These are phyloP conservation scores for Amniataba percoides DNA, from an alignment of 2,797 vertebrate genomes.

Conservation along the genomic window DNA sequence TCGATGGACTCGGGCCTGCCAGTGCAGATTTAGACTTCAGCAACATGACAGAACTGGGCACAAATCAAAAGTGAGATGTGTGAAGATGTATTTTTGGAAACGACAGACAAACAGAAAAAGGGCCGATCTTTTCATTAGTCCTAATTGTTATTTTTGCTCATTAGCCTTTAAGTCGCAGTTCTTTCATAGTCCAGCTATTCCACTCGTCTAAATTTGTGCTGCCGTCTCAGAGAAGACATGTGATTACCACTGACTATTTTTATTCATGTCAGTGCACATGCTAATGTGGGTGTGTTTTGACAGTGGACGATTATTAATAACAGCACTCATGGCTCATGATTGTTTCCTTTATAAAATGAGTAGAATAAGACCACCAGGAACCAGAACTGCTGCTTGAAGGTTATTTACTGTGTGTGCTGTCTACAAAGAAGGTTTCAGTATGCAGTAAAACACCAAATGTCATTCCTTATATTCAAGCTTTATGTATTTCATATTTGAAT, in stretches of 20 bases:
- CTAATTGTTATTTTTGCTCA: constrained; percentile 35
- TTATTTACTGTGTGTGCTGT: neutral
- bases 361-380: constrained; percentile 1
- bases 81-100: constrained; percentile 45
- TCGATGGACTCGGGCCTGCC: constrained; percentile 46
- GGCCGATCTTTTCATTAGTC: constrained; percentile 4
- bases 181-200: no score
- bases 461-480: neutral
- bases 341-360: constrained; percentile 6
- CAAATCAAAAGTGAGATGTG: constrained; percentile 57
- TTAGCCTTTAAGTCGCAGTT: constrained; percentile 42
- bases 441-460: constrained; percentile 1
- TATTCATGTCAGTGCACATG: constrained; percentile 11
- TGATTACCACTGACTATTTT: constrained; percentile 16
- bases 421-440: neutral
- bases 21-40: constrained; percentile 47
- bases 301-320: constrained; percentile 19
- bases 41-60: constrained; percentile 33
- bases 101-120: constrained; percentile 5
- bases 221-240: constrained; percentile 21
- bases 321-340: constrained; percentile 20
- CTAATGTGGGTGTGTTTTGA: constrained; percentile 19
- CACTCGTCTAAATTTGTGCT: constrained; percentile 47
- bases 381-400: neutral
- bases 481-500: constrained; percentile 9